Conservation (phyloP, 2,888 invertebrate species). For the Nomada flava region DNA sequence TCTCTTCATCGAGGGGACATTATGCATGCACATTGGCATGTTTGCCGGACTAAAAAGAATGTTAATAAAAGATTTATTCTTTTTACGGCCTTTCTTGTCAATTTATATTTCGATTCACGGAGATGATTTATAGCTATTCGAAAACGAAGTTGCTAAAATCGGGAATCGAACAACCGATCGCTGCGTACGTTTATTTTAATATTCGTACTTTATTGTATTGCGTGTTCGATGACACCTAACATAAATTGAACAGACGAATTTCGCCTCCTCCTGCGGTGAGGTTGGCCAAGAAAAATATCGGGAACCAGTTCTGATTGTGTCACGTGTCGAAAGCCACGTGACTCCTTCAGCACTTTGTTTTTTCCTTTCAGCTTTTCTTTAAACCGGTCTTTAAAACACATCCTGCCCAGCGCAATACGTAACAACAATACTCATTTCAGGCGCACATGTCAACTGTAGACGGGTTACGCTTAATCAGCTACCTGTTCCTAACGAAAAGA, state of each 20-base stretch:
- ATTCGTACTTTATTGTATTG: slow-evolving; percentile 37
- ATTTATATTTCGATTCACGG: not conserved
- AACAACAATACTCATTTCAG: slow-evolving; percentile 2
- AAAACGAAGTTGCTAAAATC: no score
- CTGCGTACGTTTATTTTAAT: slow-evolving; percentile 9
- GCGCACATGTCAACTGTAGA: not conserved
- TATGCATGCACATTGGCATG: no score
- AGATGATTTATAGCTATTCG: not conserved
- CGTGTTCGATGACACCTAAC: slow-evolving; percentile 26
- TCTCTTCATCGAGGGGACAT: no score
- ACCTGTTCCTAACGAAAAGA: not conserved
- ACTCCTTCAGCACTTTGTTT: not conserved
- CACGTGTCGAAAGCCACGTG: slow-evolving; percentile 14
- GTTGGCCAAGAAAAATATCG: not conserved
- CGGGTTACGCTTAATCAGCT: slow-evolving; percentile 1
- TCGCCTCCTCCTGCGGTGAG: not conserved
- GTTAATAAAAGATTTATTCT: no score
- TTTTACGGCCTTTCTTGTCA: no score
- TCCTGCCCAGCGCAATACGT: not conserved
- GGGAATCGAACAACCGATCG: no score
- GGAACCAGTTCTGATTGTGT: slow-evolving; percentile 6
- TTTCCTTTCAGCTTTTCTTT: not conserved
- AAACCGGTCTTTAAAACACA: not conserved
- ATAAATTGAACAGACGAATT: slow-evolving; percentile 7
- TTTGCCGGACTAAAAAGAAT: no score